Evolutionary conservation across 1,140 invertebrate species (phyloP).

Genomic region (Drosophila truncata): DNA sequence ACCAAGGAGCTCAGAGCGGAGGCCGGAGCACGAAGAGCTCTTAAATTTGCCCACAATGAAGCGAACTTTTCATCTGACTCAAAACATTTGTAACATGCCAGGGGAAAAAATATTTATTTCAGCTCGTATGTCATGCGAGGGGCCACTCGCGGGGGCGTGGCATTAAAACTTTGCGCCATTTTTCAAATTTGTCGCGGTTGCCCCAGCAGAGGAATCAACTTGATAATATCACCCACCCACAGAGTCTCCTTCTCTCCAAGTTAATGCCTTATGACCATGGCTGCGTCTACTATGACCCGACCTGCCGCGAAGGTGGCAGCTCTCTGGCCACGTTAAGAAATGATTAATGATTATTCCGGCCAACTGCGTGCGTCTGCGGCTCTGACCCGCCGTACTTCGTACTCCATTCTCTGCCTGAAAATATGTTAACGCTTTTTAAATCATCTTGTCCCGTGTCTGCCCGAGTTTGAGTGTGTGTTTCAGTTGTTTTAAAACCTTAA

Average conservation of each 20-base stretch:
- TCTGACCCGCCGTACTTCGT: conserved; percentile 28
- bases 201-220: conserved; percentile 61
- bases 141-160: conserved; percentile 17
- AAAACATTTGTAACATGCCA: conserved; percentile 81
- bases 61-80: conserved; percentile 69
- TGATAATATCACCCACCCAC: conserved; percentile 65
- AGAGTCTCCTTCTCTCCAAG: conserved; percentile 42
- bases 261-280: conserved; percentile 65
- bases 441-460: conserved; percentile 54
- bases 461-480: conserved; percentile 8
- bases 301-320: conserved; percentile 44
- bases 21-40: conserved; percentile 21
- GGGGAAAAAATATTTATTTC: conserved; percentile 77
- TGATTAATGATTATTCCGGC: conserved; percentile 79
- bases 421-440: conserved; percentile 82
- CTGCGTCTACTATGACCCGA: conserved; percentile 13
- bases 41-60: conserved; percentile 64
- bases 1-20: background rate
- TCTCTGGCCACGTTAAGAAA: conserved; percentile 73
- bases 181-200: conserved; percentile 82
- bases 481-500: conserved; percentile 41
- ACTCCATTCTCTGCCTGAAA: conserved; percentile 47
- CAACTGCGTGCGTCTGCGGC: conserved; percentile 60
- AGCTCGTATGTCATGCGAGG: conserved; percentile 69
- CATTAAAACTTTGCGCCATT: conserved; percentile 79